Base-by-base conservation (phyloP, 1,140 invertebrate species). In the Tetramorium alpestre region DNA sequence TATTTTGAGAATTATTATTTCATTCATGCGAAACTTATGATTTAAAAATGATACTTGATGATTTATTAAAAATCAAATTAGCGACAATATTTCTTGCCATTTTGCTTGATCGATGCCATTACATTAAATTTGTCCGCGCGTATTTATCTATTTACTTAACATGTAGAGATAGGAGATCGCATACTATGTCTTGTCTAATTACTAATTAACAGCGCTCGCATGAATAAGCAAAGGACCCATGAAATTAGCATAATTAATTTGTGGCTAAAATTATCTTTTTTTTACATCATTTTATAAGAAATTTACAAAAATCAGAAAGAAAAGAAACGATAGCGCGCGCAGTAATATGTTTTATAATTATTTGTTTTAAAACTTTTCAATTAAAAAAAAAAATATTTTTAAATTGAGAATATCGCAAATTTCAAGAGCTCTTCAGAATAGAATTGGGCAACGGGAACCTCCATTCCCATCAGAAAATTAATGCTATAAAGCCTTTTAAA, bases 141-240 rank as follows among this genome's bases (percentile, higher is more conserved):
- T 58, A 38, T 72, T 51, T 73, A 78, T 51, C 11, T 78, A 60
- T 82, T 73, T 82, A 82, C 80, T 82, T 54, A 69, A 41, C 49
- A 56, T 13, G 47, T 22, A 81, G 78, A 65, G 76, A 41, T 49
- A 38, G 38, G 22, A 38, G 51, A 73, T 38, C 60, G 3, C 44
- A 49, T 56, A 70, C 78, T 28, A 44, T 72, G 80, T 69, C 54
- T 73, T 58, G 54, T 11, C 67, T 82, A 82, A 82, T 82, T 82
- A 58, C 80, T 82, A 82, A 82, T 82, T 82, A 82, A 82, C 80
- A n/a, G 67, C n/a, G 7, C 7, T 58, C 80, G 25, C 44, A 47
- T 47, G 67, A 82, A 73, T 73, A 60, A 82, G 51, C 51, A 82
- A 73, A 33, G 65, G 25, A 33, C 11, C 11, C 47, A 38, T 25